These are phyloP conservation scores for Drosophila engyochracea DNA, from an alignment of 2,888 invertebrate genomes.

Conservation along the genomic window DNA sequence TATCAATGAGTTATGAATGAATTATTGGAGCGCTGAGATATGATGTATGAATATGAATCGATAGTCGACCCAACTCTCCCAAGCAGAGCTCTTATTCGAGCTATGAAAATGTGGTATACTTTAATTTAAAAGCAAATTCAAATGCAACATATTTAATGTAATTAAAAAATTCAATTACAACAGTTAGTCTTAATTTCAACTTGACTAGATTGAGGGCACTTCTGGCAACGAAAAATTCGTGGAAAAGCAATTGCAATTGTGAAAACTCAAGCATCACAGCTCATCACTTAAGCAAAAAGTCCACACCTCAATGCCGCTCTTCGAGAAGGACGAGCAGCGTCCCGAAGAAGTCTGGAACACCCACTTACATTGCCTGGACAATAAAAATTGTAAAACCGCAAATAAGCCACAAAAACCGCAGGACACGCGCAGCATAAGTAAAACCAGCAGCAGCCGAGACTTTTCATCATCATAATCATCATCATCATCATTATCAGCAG, in stretches of 20 bases:
- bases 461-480: conserved; percentile 21
- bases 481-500: conserved; percentile 46
- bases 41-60: neutral
- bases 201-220: conserved; percentile 4
- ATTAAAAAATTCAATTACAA: neutral
- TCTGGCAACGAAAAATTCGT: conserved; percentile 19
- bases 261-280: conserved; percentile 22
- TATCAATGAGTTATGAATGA: conserved; percentile 25
- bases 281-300: conserved; percentile 64
- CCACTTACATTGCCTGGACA: conserved; percentile 56
- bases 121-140: neutral
- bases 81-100: neutral
- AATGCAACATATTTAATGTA: neutral
- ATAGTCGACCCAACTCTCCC: too few relatives aligned
- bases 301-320: conserved; percentile 64
- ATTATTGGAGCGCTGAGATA: neutral
- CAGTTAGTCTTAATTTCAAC: neutral
- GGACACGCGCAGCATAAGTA: conserved; percentile 68
- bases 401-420: conserved; percentile 71
- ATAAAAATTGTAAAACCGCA: conserved; percentile 70
- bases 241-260: conserved; percentile 18
- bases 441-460: conserved; percentile 33
- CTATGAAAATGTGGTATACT: neutral
- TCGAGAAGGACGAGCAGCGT: neutral
- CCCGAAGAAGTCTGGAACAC: conserved; percentile 48